These are phyloP conservation scores for Rhorus exstirpatorius DNA, from an alignment of 2,888 invertebrate genomes.

Conservation along the genomic window DNA sequence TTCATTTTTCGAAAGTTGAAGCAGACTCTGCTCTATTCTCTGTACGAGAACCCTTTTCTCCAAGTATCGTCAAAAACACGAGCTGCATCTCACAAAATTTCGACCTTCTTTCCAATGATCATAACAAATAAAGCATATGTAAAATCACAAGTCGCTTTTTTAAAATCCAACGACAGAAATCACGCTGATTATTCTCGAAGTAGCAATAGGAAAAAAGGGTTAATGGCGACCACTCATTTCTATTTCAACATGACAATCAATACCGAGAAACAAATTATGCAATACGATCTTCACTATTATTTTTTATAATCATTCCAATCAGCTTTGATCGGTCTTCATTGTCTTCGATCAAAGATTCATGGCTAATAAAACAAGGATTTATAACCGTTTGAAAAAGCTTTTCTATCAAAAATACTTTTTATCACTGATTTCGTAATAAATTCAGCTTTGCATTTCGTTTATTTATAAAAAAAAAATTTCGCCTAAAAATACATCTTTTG, in stretches of 20 bases:
- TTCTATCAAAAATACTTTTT: neutral
- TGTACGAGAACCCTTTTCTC: neutral
- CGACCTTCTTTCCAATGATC: slow-evolving; percentile 2
- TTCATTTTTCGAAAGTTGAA: slow-evolving; percentile 70
- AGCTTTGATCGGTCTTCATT: neutral
- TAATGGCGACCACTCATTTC: neutral
- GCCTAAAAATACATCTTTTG: too few relatives aligned
- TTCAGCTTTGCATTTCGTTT: neutral
- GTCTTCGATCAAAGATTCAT: neutral
- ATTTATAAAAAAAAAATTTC: too few relatives aligned
- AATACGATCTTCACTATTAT: slow-evolving; percentile 28
- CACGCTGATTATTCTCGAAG: slow-evolving; percentile 12
- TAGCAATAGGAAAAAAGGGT: neutral
- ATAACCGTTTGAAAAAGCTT: neutral
- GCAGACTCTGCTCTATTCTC: neutral
- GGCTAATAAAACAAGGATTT: neutral
- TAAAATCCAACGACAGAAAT: slow-evolving; percentile 58
- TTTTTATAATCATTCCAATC: neutral
- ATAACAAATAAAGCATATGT: slow-evolving; percentile 23
- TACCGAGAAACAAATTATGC: slow-evolving; percentile 30
- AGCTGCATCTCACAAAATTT: neutral
- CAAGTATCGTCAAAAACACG: neutral
- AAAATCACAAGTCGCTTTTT: slow-evolving; percentile 48
- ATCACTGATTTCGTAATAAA: neutral
- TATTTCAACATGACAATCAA: slow-evolving; percentile 21